Evolutionary conservation across 2,113 vertebrate genomes (phyloP).

Genomic region (Elanoides forficatus): DNA sequence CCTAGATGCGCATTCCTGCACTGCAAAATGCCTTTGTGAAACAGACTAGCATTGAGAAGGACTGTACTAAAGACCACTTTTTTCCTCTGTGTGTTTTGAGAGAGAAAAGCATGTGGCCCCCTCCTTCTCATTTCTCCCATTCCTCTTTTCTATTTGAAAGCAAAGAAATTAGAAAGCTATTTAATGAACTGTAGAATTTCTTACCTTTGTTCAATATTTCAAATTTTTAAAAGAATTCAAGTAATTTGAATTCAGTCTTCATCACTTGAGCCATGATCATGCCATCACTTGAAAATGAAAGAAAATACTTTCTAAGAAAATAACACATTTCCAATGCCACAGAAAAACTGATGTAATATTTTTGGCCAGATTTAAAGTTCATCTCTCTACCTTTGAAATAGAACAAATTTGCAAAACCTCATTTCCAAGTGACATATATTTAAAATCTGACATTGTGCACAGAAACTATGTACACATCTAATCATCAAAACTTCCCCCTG

Average conservation of each 20-base stretch:
- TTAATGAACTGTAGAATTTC: neutral
- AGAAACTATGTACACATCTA: neutral
- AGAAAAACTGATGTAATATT: neutral
- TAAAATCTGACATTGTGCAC: neutral
- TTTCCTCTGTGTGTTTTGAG: neutral
- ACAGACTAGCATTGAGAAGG: neutral
- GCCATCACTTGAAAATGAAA: slow-evolving; percentile 40
- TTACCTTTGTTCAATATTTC: neutral
- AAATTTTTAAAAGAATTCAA: neutral
- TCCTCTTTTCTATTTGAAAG: neutral
- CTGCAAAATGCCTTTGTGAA: neutral
- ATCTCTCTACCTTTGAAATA: neutral
- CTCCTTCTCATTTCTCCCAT: neutral
- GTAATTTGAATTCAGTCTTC: neutral
- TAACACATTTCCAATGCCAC: neutral
- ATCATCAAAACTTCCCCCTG: neutral
- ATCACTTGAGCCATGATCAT: neutral
- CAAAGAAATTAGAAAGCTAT: neutral
- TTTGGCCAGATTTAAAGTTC: neutral
- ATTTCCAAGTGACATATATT: neutral
- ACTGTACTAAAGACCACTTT: neutral
- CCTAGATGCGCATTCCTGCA: neutral
- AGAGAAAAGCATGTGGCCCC: neutral
- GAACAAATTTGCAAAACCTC: neutral
- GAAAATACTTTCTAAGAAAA: slow-evolving; percentile 20